phyloP scores from a whole-genome alignment of 2,113 vertebrate genomes.

The Pygoscelis adeliae region DNA sequence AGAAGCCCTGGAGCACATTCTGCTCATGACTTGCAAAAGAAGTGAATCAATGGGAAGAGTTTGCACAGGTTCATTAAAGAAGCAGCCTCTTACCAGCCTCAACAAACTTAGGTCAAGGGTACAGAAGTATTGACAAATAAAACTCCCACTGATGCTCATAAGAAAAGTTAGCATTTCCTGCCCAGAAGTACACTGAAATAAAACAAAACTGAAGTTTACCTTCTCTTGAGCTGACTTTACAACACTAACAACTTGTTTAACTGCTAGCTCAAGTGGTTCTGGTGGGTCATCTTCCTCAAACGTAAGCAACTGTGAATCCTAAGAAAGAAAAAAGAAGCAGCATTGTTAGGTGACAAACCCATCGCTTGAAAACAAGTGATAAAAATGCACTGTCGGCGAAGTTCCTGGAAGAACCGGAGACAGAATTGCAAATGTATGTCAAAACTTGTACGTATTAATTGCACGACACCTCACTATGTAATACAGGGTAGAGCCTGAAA shows the following conservation, averaged over 20 bases:
- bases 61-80: not conserved
- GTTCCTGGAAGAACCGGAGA: not conserved
- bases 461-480: not conserved
- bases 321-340: not conserved
- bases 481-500: not conserved
- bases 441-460: not conserved
- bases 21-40: not conserved
- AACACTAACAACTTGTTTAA: constrained; percentile 80
- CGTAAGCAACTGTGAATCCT: constrained; percentile 79
- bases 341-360: not conserved
- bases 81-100: not conserved
- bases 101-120: not conserved
- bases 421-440: not conserved
- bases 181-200: not conserved
- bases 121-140: not conserved
- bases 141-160: not conserved
- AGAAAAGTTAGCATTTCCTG: not conserved
- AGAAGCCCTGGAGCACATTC: not conserved
- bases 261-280: constrained; percentile 80
- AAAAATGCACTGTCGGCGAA: not conserved
- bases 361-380: not conserved
- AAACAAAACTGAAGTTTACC: constrained; percentile 73
- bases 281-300: constrained; percentile 82
- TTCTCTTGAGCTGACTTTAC: constrained; percentile 80
- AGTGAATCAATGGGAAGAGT: not conserved